Evolutionary conservation across 2,888 invertebrate species (phyloP).

Genomic region (Limulus polyphemus): DNA sequence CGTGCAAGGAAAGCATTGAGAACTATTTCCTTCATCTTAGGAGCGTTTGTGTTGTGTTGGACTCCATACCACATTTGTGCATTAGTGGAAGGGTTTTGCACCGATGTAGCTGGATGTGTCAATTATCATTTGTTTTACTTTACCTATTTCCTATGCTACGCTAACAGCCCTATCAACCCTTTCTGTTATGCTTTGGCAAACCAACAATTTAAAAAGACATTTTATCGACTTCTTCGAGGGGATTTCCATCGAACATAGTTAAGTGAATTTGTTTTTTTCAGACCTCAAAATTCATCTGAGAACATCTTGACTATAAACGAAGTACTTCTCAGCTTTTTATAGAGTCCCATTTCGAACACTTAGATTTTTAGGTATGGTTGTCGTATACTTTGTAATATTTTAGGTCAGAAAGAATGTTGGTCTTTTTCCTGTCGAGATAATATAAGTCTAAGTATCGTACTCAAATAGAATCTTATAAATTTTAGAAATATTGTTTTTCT

Average conservation of each 20-base stretch:
- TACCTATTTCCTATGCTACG: slow-evolving; percentile 94
- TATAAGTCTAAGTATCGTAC: too few relatives aligned
- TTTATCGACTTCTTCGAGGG: slow-evolving; percentile 84
- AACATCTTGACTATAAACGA: too few relatives aligned
- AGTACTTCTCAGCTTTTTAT: too few relatives aligned
- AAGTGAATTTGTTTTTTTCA: too few relatives aligned
- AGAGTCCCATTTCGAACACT: too few relatives aligned
- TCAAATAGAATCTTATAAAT: too few relatives aligned
- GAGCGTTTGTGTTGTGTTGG: slow-evolving; percentile 98
- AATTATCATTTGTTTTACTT: slow-evolving; percentile 90
- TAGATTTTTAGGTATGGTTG: too few relatives aligned
- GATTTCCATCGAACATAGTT: slow-evolving; percentile 81
- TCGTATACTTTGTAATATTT: too few relatives aligned
- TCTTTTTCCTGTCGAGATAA: too few relatives aligned
- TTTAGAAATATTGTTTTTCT: too few relatives aligned
- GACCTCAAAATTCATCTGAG: too few relatives aligned
- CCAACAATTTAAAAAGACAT: slow-evolving; percentile 98
- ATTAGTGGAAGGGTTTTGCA: slow-evolving; percentile 87
- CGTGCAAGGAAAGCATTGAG: slow-evolving; percentile 94
- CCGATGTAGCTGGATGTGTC: slow-evolving; percentile 65
- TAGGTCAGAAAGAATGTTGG: too few relatives aligned
- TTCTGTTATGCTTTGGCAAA: slow-evolving; percentile 98
- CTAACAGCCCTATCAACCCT: slow-evolving; percentile 96
- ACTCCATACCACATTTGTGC: slow-evolving; percentile 97
- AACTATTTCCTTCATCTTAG: slow-evolving; percentile 96